A percentile compares a stretch with the other conserved stretches of the same genome.
phyloP scores from a whole-genome alignment of 2,888 invertebrate genomes.

The Epinotia bilunana region DNA sequence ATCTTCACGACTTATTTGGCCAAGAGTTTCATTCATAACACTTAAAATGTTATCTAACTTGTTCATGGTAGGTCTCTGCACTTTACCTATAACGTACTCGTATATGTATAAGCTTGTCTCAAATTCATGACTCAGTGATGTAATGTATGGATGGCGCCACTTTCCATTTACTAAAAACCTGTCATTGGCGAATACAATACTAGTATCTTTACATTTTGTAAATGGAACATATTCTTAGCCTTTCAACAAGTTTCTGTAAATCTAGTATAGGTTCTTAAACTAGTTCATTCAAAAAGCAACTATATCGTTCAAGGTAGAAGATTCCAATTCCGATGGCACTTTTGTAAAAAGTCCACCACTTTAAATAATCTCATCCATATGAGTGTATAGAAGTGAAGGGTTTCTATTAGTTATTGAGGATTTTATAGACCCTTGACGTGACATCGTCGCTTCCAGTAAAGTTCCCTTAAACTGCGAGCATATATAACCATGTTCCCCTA shows the following conservation, averaged over 20 bases:
- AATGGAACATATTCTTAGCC: conserved; percentile 1
- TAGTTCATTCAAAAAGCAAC: no score
- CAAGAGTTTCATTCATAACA: not conserved
- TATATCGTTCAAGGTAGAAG: no score
- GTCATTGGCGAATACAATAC: conserved; percentile 39
- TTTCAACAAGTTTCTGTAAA: not conserved
- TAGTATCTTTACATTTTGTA: conserved; percentile 33
- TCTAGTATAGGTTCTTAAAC: not conserved
- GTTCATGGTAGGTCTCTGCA: conserved; percentile 18
- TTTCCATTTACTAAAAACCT: conserved; percentile 39
- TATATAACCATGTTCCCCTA: no score
- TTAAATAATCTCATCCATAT: no score
- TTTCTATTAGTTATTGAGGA: not conserved
- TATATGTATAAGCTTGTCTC: conserved; percentile 38
- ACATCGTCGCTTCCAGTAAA: not conserved
- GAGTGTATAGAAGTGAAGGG: not conserved
- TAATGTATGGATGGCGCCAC: conserved; percentile 41
- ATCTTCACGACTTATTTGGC: not conserved
- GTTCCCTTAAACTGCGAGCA: not conserved
- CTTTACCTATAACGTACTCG: conserved; percentile 30
- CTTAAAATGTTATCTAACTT: conserved; percentile 30
- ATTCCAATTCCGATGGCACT: no score
- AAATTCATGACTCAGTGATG: conserved; percentile 31
- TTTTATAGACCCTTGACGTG: not conserved
- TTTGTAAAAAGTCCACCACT: no score